phyloP scores from a whole-genome alignment of 2,113 vertebrate species.

The Epinephelus lanceolatus region DNA sequence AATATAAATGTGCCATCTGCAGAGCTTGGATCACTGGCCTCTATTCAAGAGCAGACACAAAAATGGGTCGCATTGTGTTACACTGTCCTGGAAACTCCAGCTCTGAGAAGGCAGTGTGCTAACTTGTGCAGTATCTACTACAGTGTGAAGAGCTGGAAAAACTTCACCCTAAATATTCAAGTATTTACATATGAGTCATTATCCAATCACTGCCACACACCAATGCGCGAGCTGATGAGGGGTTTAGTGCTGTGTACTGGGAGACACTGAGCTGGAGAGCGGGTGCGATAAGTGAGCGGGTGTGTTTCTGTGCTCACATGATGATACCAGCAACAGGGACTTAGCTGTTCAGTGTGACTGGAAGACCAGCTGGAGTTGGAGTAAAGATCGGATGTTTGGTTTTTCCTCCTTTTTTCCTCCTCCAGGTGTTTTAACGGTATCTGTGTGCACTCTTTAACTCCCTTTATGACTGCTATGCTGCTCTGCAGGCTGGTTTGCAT shows the following conservation, averaged over 20 bases:
- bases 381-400: constrained; percentile 47
- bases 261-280: constrained; percentile 65
- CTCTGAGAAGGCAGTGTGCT: constrained; percentile 14
- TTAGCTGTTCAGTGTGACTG: constrained; percentile 46
- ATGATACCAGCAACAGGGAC: constrained; percentile 53
- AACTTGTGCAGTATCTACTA: constrained; percentile 33
- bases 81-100: constrained; percentile 25
- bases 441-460: constrained; percentile 11
- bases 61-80: constrained; percentile 45
- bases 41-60: constrained; percentile 39
- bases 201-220: constrained; percentile 70
- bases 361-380: constrained; percentile 55
- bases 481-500: constrained; percentile 24
- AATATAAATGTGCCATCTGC: constrained; percentile 59
- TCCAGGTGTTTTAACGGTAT: constrained; percentile 45
- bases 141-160: constrained; percentile 7
- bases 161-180: constrained; percentile 53
- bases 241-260: constrained; percentile 45
- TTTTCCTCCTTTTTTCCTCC: constrained; percentile 16
- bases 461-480: constrained; percentile 6
- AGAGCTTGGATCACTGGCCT: constrained; percentile 39
- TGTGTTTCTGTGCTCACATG: constrained; percentile 39
- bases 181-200: constrained; percentile 69
- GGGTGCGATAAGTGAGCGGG: constrained; percentile 55
- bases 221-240: constrained; percentile 69